Percentiles rank a stretch among this genome's conserved stretches.
phyloP scores from a whole-genome alignment of 2,888 invertebrate species.

The Anodontia alba region DNA sequence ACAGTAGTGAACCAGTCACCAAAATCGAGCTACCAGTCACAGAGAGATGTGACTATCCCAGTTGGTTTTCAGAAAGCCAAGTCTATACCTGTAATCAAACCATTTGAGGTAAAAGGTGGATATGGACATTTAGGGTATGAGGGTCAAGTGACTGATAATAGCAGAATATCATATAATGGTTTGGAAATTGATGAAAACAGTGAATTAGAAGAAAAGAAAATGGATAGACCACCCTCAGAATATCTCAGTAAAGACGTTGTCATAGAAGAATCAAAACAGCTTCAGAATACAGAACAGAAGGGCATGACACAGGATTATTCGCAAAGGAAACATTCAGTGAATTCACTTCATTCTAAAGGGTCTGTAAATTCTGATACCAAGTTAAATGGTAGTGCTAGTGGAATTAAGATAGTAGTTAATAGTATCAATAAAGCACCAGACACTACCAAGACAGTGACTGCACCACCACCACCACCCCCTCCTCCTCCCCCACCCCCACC shows the following conservation, averaged over 20 bases:
- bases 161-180: not conserved
- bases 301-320: not conserved
- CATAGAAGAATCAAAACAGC: not conserved
- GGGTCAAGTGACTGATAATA: not conserved
- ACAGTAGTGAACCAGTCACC: not conserved
- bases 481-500: conserved; percentile 32
- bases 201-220: not conserved
- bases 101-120: not conserved
- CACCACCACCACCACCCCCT: not conserved
- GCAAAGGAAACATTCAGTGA: not conserved
- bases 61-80: not conserved
- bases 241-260: not conserved
- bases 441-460: not conserved
- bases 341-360: not conserved
- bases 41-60: not conserved
- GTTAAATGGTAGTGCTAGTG: not conserved
- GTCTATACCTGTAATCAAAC: not conserved
- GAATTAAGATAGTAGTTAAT: conserved; percentile 14
- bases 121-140: not conserved
- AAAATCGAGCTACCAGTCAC: not conserved
- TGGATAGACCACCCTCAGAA: conserved; percentile 9
- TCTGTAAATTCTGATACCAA: not conserved
- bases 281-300: not conserved
- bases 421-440: not conserved
- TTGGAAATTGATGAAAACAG: not conserved